These are phyloP conservation scores for Pinctada fucata DNA, from an alignment of 2,888 invertebrate species.

Conservation along the genomic window DNA sequence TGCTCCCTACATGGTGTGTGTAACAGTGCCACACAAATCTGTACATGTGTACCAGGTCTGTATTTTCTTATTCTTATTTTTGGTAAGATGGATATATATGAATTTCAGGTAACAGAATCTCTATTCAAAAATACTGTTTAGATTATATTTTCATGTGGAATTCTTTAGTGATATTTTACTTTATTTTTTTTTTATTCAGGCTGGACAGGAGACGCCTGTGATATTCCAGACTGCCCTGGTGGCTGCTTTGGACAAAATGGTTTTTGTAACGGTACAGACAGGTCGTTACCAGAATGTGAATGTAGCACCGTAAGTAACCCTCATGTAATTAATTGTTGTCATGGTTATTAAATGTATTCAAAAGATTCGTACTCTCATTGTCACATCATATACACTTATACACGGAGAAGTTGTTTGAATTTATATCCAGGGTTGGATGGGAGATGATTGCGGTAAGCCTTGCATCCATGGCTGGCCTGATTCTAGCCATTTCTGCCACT, in stretches of 20 bases:
- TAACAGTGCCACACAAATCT: constrained; percentile 53
- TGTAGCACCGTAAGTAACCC: constrained; percentile 47
- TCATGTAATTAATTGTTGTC: not conserved
- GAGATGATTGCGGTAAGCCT: constrained; percentile 53
- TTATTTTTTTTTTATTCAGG: constrained; percentile 42
- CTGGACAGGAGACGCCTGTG: constrained; percentile 63
- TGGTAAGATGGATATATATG: not conserved
- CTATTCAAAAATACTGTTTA: not conserved
- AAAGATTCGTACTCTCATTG: no score
- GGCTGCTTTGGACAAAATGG: constrained; percentile 48
- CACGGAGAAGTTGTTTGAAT: not conserved
- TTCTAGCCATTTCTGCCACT: constrained; percentile 54
- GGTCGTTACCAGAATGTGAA: constrained; percentile 51
- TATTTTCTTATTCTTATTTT: not conserved
- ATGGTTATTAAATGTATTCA: not conserved
- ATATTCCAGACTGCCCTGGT: constrained; percentile 56
- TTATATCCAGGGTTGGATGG: constrained; percentile 52
- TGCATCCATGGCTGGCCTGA: constrained; percentile 56
- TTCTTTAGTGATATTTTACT: not conserved
- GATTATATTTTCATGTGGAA: not conserved
- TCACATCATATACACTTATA: no score
- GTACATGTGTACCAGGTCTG: constrained; percentile 62
- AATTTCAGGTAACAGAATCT: not conserved
- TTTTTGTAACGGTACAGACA: constrained; percentile 53
- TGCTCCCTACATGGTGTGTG: constrained; percentile 57